Conservation (phyloP, 2,113 vertebrate genomes). For the Ceyx cyanopectus region DNA sequence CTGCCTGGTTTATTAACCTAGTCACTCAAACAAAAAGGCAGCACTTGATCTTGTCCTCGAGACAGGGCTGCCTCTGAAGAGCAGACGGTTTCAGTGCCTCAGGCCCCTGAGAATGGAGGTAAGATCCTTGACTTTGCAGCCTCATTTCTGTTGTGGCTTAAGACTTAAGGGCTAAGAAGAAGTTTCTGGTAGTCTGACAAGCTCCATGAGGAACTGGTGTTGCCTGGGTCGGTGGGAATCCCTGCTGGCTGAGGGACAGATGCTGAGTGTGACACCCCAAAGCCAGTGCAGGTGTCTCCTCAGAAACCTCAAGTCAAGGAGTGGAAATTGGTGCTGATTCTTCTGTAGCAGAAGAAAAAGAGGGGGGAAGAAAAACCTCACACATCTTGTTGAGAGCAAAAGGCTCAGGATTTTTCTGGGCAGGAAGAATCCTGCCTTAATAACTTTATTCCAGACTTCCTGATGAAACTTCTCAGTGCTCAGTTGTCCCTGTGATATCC, state of each 20-base stretch:
- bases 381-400: neutral
- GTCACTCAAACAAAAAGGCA: neutral
- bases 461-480: neutral
- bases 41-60: neutral
- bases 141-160: rapidly evolving
- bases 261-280: neutral
- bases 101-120: constrained; percentile 4
- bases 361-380: neutral
- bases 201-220: neutral
- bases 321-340: neutral
- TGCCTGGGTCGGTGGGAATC: rapidly evolving
- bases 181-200: neutral
- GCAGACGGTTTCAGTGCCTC: constrained; percentile 23
- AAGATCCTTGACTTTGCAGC: constrained; percentile 41
- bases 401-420: neutral
- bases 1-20: neutral
- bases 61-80: neutral
- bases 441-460: neutral
- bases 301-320: neutral
- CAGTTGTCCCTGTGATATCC: neutral
- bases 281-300: neutral
- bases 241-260: neutral
- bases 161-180: neutral
- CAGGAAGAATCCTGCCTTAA: neutral
- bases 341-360: neutral